phyloP scores from a whole-genome alignment of 2,797 vertebrate species.

The Basileuterus tristriatus region DNA sequence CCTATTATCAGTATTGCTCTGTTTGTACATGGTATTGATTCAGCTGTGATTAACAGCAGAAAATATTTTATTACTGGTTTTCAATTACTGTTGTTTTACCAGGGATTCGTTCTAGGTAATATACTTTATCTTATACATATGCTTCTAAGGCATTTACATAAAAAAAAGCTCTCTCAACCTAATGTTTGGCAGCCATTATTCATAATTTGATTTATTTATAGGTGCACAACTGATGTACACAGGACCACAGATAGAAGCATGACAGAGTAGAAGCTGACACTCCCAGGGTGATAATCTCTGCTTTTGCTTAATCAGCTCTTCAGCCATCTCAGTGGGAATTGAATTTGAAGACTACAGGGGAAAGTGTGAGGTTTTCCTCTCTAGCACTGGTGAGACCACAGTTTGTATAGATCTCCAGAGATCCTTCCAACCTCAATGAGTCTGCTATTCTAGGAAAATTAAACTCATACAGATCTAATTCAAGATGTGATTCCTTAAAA shows the following conservation, averaged over 20 bases:
- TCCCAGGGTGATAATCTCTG: not conserved
- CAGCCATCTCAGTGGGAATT: not conserved
- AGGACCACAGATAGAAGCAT: not conserved
- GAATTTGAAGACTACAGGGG: not conserved
- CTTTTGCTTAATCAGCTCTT: not conserved
- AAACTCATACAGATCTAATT: not conserved
- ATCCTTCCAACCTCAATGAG: not conserved
- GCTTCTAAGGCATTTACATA: not conserved
- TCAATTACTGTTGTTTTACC: constrained; percentile 23
- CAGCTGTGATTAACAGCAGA: constrained; percentile 32
- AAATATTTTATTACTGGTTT: constrained; percentile 59
- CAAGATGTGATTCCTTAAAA: not conserved
- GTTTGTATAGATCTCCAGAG: not conserved
- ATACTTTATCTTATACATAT: not conserved
- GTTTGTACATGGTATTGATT: constrained; percentile 63
- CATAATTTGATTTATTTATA: not conserved
- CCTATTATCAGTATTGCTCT: constrained; percentile 37
- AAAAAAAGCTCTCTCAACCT: not conserved
- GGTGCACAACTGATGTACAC: not conserved
- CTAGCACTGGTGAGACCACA: not conserved
- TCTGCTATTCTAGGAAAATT: not conserved
- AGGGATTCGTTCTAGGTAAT: not conserved
- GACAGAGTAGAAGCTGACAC: not conserved
- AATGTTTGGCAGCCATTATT: not conserved
- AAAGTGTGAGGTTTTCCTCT: not conserved